Evolutionary conservation across 2,888 invertebrate species (phyloP).

Genomic region (Tiliacea aurago): DNA sequence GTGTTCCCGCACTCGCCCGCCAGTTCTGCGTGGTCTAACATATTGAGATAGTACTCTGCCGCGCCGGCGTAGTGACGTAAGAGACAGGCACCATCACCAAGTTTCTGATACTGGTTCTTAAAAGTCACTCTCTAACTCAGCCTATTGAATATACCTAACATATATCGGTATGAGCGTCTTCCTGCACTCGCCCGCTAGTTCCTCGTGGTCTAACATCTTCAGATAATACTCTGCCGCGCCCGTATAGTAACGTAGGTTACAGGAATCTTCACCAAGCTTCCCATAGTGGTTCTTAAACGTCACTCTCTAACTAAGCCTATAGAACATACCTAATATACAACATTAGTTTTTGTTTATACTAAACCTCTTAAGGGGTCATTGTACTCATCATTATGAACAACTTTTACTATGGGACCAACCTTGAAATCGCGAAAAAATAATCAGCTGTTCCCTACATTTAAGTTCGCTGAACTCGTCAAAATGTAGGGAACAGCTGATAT

Average conservation of each 20-base stretch:
- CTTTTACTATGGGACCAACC: no score
- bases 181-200: constrained; percentile 89
- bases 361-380: no score
- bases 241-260: constrained; percentile 92
- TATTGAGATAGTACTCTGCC: constrained; percentile 94
- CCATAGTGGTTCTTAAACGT: constrained; percentile 94
- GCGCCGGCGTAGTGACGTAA: constrained; percentile 93
- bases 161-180: constrained; percentile 92
- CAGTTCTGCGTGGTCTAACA: constrained; percentile 93
- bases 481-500: no score
- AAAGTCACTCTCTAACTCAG: constrained; percentile 72
- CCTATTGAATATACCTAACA: constrained; percentile 84
- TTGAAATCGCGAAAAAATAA: no score
- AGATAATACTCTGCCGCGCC: constrained; percentile 95
- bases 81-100: constrained; percentile 95
- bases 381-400: no score
- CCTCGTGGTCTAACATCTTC: constrained; percentile 94
- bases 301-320: constrained; percentile 59
- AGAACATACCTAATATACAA: constrained; percentile 89
- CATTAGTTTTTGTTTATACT: no score
- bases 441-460: no score
- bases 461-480: no score
- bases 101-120: constrained; percentile 94
- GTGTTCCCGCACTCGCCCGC: constrained; percentile 90
- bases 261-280: constrained; percentile 95